Evolutionary conservation across 2,888 invertebrate genomes (phyloP).

Genomic region (Pilophorus perplexus): DNA sequence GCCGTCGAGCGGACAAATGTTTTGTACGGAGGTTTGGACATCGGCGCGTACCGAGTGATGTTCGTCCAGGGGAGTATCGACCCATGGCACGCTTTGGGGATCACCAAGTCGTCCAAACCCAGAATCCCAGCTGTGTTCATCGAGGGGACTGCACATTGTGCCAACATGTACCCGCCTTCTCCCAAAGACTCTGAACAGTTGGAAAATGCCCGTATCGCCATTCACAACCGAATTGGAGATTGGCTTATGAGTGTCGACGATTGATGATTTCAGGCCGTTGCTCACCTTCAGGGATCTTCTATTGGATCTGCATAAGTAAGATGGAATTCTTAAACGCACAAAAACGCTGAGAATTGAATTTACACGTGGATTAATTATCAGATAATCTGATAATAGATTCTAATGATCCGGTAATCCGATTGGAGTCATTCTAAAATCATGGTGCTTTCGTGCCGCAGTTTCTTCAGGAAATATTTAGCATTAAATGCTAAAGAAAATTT

Average conservation of each 20-base stretch:
- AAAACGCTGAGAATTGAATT: no score
- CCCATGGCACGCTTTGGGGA: conserved; percentile 82
- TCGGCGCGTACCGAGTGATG: conserved; percentile 69
- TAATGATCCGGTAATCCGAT: no score
- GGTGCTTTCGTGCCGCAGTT: no score
- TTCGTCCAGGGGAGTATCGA: conserved; percentile 88
- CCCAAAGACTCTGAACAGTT: conserved; percentile 66
- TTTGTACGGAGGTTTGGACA: conserved; percentile 72
- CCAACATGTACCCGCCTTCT: conserved; percentile 82
- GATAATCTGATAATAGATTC: no score
- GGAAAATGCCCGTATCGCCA: conserved; percentile 64
- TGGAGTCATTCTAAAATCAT: no score
- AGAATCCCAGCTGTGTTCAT: conserved; percentile 70
- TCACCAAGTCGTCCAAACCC: conserved; percentile 54
- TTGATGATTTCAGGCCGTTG: no score
- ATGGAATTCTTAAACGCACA: no score
- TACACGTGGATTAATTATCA: no score
- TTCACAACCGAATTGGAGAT: conserved; percentile 59
- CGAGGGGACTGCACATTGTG: conserved; percentile 87
- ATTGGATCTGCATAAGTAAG: no score
- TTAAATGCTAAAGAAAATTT: no score
- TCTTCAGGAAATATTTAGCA: no score
- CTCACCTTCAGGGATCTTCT: no score
- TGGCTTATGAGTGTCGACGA: conserved; percentile 57
- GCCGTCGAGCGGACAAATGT: conserved; percentile 71